phyloP scores from a whole-genome alignment of 1,140 invertebrate species.

The Pachypsylla venusta region DNA sequence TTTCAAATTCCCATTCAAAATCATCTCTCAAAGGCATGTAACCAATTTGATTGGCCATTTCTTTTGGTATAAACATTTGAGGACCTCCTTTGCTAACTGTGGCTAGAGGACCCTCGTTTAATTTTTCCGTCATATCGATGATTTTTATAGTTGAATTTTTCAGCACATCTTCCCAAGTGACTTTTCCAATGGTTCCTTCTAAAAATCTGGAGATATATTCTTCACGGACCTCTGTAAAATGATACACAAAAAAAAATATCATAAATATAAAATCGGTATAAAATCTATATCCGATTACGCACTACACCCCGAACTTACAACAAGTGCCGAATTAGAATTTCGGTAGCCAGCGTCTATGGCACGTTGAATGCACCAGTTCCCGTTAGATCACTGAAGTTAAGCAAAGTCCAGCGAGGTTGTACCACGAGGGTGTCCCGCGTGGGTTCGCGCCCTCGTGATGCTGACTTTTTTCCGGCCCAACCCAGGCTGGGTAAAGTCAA shows the following conservation, averaged over 20 bases:
- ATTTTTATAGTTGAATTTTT: background rate
- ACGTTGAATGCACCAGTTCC: too few species aligned
- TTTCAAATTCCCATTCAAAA: conserved; percentile 59
- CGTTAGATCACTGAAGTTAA: too few species aligned
- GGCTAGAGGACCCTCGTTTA: conserved; percentile 53
- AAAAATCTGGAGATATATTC: conserved; percentile 82
- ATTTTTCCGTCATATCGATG: conserved; percentile 38
- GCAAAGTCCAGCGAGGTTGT: too few species aligned
- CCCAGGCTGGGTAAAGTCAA: too few species aligned
- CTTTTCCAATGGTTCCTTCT: conserved; percentile 72
- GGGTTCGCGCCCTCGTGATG: too few species aligned
- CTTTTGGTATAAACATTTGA: conserved; percentile 56
- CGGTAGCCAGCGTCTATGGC: too few species aligned
- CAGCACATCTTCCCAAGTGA: conserved; percentile 47
- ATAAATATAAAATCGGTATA: too few species aligned
- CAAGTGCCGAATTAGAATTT: too few species aligned
- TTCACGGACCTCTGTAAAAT: conserved; percentile 63
- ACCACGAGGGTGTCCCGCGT: too few species aligned
- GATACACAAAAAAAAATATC: background rate
- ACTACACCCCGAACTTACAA: too few species aligned
- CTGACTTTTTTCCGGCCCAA: too few species aligned
- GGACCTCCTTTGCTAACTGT: conserved; percentile 45
- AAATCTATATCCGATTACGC: too few species aligned
- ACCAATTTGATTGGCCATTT: conserved; percentile 71
- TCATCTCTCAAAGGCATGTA: conserved; percentile 93